Evolutionary conservation across 2,113 vertebrate species (phyloP).

Genomic region (Pleuronectes platessa): DNA sequence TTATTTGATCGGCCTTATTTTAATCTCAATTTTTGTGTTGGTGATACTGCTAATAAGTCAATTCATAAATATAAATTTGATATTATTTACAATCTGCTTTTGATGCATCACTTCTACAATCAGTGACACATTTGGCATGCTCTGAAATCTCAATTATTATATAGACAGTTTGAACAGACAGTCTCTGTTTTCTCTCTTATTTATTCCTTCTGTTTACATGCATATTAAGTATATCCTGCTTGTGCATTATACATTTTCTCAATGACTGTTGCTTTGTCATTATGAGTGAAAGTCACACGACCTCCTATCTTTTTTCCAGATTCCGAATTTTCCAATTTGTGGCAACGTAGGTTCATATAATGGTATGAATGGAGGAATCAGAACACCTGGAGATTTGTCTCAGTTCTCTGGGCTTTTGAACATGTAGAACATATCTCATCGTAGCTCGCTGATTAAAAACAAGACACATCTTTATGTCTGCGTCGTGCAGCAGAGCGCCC

Average conservation of each 20-base stretch:
- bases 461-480: constrained; percentile 20
- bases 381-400: constrained; percentile 4
- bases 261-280: neutral
- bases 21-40: neutral
- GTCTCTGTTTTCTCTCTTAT: neutral
- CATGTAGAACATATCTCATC: neutral
- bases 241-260: neutral
- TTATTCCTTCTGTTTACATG: constrained; percentile 21
- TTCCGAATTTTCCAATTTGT: no score
- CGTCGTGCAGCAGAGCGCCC: neutral
- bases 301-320: no score
- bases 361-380: neutral
- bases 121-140: neutral
- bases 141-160: constrained; percentile 10
- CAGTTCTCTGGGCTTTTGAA: constrained; percentile 14
- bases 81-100: no score
- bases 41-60: neutral
- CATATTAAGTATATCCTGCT: neutral
- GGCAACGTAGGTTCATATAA: constrained; percentile 13
- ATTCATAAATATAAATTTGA: neutral
- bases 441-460: constrained; percentile 35
- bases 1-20: no score
- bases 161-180: neutral
- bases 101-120: neutral
- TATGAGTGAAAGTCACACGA: neutral